These are phyloP conservation scores for Cervus canadensis DNA, from an alignment of 2,113 vertebrate genomes.

Conservation along the genomic window DNA sequence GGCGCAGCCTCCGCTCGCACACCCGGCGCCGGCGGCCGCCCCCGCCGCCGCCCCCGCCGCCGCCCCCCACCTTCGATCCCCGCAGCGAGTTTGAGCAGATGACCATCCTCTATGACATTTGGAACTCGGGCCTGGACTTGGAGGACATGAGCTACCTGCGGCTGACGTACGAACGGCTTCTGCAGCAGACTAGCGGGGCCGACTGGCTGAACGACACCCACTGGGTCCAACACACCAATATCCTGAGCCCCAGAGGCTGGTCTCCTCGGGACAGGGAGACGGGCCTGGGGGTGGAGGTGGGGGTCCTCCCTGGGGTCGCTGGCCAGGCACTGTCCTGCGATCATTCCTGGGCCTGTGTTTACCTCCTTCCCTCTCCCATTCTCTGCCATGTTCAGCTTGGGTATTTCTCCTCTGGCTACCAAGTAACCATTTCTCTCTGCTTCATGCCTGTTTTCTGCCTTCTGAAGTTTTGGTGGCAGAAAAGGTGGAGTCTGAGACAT, in stretches of 20 bases:
- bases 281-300: background rate
- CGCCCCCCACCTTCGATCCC: too few relatives aligned
- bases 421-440: background rate
- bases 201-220: constrained; percentile 97
- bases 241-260: constrained; percentile 77
- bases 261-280: background rate
- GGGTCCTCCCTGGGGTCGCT: background rate
- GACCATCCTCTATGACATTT: constrained; percentile 96
- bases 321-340: accelerated
- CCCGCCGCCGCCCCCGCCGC: too few relatives aligned
- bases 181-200: constrained; percentile 88
- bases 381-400: background rate
- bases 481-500: background rate
- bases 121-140: constrained; percentile 90
- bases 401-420: background rate
- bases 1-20: too few relatives aligned
- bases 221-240: constrained; percentile 95
- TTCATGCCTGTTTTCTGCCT: background rate
- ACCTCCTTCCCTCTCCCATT: background rate
- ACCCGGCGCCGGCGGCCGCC: too few relatives aligned
- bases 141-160: constrained; percentile 89
- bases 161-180: constrained; percentile 89
- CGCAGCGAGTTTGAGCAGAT: constrained; percentile 85
- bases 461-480: background rate
- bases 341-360: background rate